Conservation (phyloP, 2,113 vertebrate species). For the Anguilla japonica region DNA sequence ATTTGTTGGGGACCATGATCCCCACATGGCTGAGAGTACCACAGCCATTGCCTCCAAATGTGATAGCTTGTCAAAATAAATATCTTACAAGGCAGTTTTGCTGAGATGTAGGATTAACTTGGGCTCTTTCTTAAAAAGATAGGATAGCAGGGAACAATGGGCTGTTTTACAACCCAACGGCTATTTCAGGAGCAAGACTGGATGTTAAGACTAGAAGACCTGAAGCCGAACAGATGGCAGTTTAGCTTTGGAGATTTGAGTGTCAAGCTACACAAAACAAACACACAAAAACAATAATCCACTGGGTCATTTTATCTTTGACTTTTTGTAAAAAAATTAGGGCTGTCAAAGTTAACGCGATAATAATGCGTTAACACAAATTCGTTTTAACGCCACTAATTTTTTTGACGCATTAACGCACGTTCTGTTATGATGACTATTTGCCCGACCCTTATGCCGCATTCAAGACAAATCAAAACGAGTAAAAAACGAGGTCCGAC, state of each 20-base stretch:
- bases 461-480: too few species aligned
- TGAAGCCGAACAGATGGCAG: conserved; percentile 13
- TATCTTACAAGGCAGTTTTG: conserved; percentile 49
- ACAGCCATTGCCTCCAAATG: conserved; percentile 37
- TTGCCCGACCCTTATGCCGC: too few species aligned
- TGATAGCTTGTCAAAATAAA: conserved; percentile 45
- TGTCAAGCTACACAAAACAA: conserved; percentile 2
- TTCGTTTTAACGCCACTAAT: too few species aligned
- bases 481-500: too few species aligned
- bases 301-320: too few species aligned
- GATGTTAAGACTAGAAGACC: background rate
- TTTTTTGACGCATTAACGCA: too few species aligned
- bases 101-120: conserved; percentile 49
- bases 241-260: conserved; percentile 13
- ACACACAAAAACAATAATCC: background rate
- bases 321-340: too few species aligned
- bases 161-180: background rate
- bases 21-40: background rate
- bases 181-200: background rate
- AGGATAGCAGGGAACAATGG: conserved; percentile 18
- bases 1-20: conserved; percentile 3
- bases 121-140: conserved; percentile 12
- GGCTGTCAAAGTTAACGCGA: too few species aligned
- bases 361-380: too few species aligned
- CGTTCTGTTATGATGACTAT: too few species aligned